Evolutionary conservation across 2,888 invertebrate genomes (phyloP), one percentile per base, ranked within the genome.

Genomic region (Melinaea menophilus): DNA sequence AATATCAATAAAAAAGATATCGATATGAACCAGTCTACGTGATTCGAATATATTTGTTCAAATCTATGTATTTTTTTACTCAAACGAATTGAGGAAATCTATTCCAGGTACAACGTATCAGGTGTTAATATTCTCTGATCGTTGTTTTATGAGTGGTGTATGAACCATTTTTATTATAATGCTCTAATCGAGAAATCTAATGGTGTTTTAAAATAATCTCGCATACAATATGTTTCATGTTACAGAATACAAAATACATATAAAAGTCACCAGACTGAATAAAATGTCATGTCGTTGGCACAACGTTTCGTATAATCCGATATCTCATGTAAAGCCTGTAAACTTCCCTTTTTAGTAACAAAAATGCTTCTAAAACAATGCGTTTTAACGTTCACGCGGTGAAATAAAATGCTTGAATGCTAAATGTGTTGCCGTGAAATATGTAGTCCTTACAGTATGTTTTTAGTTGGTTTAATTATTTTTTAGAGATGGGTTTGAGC

Each of bases 271-370:
- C 41, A 9, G 41, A 37, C 7, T 41, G 41, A 41, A 41, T 41
- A 41, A 41, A 41, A 41, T 9, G 51, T 51, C 31, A 31, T 31
- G 51, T 51, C 31, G 41, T 41, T 41, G 11, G 51, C 51, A 51
- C n/a, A 46, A 46, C 11, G 51, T 51, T 51, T 22, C 31, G 51
- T 51, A 51, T 51, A 51, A 51, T 51, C 51, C 51, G 22, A 51
- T 31, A 31, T 31, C 51, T 51, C 51, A 7, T 9, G 7, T n/a
- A 11, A 31, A 31, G 31, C 51, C 31, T 51, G 7, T 51, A 48
- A 48, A 22, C 51, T 51, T 51, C 31, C 51, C 51, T 31, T 31
- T 31, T 51, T 31, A 51, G 41, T 41, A 7, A 31, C 31, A 31
- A 9, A 22, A 31, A 51, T 11, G 51, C 9, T 31, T 51, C 22